phyloP scores from a whole-genome alignment of 2,888 invertebrate genomes.

The Drosophila atripex region DNA sequence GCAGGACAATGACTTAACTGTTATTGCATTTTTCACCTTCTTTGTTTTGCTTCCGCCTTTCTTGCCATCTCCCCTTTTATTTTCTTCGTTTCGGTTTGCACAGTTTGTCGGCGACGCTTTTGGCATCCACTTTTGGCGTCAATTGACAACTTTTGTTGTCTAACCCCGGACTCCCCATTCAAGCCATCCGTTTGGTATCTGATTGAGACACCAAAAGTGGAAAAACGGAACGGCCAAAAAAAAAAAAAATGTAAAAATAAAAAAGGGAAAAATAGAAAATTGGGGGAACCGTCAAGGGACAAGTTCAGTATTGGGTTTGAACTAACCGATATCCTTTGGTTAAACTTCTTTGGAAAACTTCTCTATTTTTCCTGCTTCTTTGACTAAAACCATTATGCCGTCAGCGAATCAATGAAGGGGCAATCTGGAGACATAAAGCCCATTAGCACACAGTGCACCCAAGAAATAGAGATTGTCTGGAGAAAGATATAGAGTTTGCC shows the following conservation, averaged over 20 bases:
- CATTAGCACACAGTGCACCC: slow-evolving; percentile 53
- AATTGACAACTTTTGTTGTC: slow-evolving; percentile 76
- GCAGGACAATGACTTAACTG: slow-evolving; percentile 74
- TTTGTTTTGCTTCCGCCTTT: slow-evolving; percentile 33
- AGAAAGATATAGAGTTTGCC: slow-evolving; percentile 15
- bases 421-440: slow-evolving; percentile 20
- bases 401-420: slow-evolving; percentile 6
- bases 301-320: slow-evolving; percentile 14
- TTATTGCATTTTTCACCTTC: slow-evolving; percentile 77
- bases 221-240: slow-evolving; percentile 27
- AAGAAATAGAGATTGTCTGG: slow-evolving; percentile 65
- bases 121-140: slow-evolving; percentile 78
- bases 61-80: slow-evolving; percentile 8
- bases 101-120: slow-evolving; percentile 41
- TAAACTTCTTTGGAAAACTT: slow-evolving; percentile 8
- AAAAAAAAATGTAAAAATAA: slow-evolving; percentile 12
- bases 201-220: slow-evolving; percentile 72
- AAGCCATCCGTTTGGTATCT: slow-evolving; percentile 61
- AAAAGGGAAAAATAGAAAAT: neutral
- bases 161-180: slow-evolving; percentile 30
- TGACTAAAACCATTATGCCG: slow-evolving; percentile 4
- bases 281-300: slow-evolving; percentile 1
- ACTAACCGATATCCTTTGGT: slow-evolving; percentile 29
- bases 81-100: slow-evolving; percentile 35
- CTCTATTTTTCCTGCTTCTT: neutral